Conservation (phyloP, 1,140 invertebrate genomes). For the Cepaea nemoralis region DNA sequence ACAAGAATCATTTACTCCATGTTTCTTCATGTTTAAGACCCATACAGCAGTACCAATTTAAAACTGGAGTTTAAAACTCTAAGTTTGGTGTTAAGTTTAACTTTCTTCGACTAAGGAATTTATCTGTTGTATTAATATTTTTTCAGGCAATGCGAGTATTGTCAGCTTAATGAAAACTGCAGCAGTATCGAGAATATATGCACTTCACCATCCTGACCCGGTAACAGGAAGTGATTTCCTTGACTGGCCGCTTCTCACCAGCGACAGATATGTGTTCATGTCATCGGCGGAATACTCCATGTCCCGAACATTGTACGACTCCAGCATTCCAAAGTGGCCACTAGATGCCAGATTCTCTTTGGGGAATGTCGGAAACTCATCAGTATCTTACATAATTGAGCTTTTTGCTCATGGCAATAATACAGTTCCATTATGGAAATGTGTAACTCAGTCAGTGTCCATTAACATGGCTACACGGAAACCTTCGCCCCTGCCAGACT, state of each 20-base stretch:
- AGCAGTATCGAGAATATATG: background rate
- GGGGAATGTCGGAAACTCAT: constrained; percentile 22
- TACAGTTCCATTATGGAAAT: background rate
- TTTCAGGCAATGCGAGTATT: constrained; percentile 4
- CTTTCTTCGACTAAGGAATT: too few species aligned
- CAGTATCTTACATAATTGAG: background rate
- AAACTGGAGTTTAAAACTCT: too few species aligned
- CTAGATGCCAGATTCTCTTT: background rate
- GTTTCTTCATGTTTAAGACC: too few species aligned
- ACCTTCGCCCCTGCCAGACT: constrained; percentile 22
- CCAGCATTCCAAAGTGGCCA: constrained; percentile 13
- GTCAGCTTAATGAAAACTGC: constrained; percentile 1
- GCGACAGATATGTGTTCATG: constrained; percentile 8
- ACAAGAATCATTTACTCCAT: too few species aligned
- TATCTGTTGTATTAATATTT: too few species aligned
- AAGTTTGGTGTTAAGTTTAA: too few species aligned
- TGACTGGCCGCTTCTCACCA: background rate
- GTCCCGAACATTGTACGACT: background rate
- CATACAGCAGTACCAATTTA: too few species aligned
- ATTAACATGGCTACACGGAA: constrained; percentile 36
- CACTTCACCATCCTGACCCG: background rate
- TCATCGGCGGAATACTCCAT: constrained; percentile 1
- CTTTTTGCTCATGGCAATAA: background rate
- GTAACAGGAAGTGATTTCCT: background rate
- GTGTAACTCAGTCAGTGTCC: constrained; percentile 19